Evolutionary conservation across 2,113 vertebrate species (phyloP).

Genomic region (Peromyscus californicus): DNA sequence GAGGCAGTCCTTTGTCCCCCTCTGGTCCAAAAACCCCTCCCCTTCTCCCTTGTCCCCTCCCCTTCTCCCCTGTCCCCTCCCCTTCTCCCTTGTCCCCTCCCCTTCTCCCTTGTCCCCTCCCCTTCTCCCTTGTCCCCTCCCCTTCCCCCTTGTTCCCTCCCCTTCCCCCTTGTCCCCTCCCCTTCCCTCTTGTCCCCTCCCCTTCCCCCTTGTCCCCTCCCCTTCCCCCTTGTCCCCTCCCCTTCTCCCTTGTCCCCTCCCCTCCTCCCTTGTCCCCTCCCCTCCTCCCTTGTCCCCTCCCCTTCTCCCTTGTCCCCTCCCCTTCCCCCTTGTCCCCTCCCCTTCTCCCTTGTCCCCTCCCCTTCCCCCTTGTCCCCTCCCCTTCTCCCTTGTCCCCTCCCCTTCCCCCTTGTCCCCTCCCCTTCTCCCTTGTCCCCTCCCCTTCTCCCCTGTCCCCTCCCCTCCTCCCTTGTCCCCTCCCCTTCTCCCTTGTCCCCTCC

Average conservation of each 20-base stretch:
- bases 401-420: too few relatives aligned
- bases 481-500: background rate
- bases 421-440: too few relatives aligned
- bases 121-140: background rate
- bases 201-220: background rate
- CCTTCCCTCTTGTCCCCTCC: background rate
- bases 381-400: background rate
- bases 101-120: background rate
- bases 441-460: background rate
- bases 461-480: background rate
- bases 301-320: too few relatives aligned
- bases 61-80: too few relatives aligned
- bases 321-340: background rate
- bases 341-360: too few relatives aligned
- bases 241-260: background rate
- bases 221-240: background rate
- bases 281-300: background rate
- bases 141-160: background rate
- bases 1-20: background rate
- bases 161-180: background rate
- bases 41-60: too few relatives aligned
- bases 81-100: background rate
- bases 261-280: background rate
- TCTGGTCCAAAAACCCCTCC: too few relatives aligned
- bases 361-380: too few relatives aligned